These are phyloP conservation scores for Lathamus discolor DNA, from an alignment of 2,113 vertebrate genomes.

Conservation along the genomic window DNA sequence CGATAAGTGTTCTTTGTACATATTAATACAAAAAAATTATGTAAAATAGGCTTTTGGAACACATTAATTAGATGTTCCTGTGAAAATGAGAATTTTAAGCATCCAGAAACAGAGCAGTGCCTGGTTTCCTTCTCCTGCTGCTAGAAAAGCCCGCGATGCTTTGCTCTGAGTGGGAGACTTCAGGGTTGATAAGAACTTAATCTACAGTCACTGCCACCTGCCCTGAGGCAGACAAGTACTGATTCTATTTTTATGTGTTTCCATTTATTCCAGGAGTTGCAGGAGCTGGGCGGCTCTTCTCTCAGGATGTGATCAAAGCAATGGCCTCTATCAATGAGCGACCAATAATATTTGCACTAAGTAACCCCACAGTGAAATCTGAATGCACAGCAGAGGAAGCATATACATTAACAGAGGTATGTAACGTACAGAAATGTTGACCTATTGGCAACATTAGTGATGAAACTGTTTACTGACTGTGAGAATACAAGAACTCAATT, in stretches of 20 bases:
- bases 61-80: neutral
- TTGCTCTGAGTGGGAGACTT: neutral
- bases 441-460: accelerated
- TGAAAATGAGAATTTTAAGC: neutral
- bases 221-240: accelerated
- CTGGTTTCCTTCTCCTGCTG: neutral
- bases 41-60: neutral
- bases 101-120: neutral
- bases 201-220: accelerated
- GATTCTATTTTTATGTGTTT: neutral
- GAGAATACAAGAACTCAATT: accelerated
- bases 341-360: conserved; percentile 93
- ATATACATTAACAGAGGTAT: conserved; percentile 87
- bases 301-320: conserved; percentile 82
- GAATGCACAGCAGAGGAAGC: conserved; percentile 96
- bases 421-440: accelerated
- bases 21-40: accelerated
- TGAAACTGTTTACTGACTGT: accelerated
- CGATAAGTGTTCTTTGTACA: neutral
- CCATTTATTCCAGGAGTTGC: conserved; percentile 81
- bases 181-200: accelerated
- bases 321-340: conserved; percentile 89
- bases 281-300: conserved; percentile 91
- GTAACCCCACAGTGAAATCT: conserved; percentile 91
- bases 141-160: neutral